Percentiles rank a stretch among this genome's conserved stretches.
Conservation (phyloP, 2,113 vertebrate genomes). For the Channa maculata region DNA sequence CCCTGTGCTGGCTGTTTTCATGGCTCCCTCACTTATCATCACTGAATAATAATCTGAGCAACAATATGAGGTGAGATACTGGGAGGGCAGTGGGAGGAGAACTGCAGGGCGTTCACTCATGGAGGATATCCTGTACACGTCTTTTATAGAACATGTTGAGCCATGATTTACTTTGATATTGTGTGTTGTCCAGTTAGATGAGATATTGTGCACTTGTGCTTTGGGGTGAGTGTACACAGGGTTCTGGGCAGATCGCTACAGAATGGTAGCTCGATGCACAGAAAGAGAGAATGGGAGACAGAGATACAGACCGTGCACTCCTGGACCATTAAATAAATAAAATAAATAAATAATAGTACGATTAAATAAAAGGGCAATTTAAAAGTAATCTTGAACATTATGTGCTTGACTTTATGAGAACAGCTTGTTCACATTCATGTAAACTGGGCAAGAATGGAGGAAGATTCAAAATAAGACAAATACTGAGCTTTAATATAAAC, state of each 20-base stretch:
- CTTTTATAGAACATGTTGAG: conserved; percentile 70
- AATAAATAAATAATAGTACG: too few relatives aligned
- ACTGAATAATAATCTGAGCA: conserved; percentile 59
- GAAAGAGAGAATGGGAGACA: neutral
- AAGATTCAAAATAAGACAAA: neutral
- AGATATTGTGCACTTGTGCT: conserved; percentile 15
- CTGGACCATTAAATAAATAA: too few relatives aligned
- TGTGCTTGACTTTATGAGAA: neutral
- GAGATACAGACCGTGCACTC: neutral
- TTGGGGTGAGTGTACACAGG: neutral
- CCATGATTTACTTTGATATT: conserved; percentile 48
- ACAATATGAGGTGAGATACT: conserved; percentile 67
- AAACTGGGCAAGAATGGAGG: neutral
- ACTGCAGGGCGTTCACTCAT: conserved; percentile 67
- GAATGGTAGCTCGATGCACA: too few relatives aligned
- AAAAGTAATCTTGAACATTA: neutral
- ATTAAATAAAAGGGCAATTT: conserved; percentile 5
- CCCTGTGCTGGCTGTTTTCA: conserved; percentile 35
- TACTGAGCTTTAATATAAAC: neutral
- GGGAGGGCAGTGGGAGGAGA: conserved; percentile 48
- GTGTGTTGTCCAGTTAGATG: conserved; percentile 39
- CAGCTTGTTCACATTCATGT: neutral
- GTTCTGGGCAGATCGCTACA: neutral
- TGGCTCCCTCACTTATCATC: conserved; percentile 58
- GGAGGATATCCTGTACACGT: conserved; percentile 79